Evolutionary conservation across 2,888 invertebrate genomes (phyloP), one percentile per base, ranked within the genome.

Genomic region (Nymphalis urticae): DNA sequence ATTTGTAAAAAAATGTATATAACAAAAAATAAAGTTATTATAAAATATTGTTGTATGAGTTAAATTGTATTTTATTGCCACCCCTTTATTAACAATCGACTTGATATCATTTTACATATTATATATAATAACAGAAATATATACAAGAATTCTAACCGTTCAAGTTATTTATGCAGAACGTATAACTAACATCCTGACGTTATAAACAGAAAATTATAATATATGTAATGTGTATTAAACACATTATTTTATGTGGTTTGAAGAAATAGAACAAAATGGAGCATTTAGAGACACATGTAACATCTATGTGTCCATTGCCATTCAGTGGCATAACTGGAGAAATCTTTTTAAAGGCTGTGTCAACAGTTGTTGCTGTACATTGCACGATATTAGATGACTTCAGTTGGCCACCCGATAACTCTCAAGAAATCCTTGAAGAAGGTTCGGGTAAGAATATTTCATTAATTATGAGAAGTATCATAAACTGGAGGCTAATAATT

Each of bases 321-420:
- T 85, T 85, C 71, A 66, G 75, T 51, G 85, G 85, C 6, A 75
- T 76, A 27, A 79, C 81, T 10, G 85, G 85, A 1, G 72, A 75
- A 24, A 56, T 95, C 17, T 95, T 95, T 77, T 82, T 93, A 0
- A 88, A 93, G 27, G 85, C 95, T 17, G 77, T 95, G 17, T 93
- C 94, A 68, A 87, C 94, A 0, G 77, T 95, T 42, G 81, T 95
- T 62, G 81, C 89, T 9, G 90, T 94, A 0, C 94, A 94, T 78
- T 95, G 95, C 77, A 81, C 88, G 2, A 80, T 94, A 24, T 85
- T 86, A 48, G 85, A 87, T 24, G 83, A 87, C 27, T 80, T 80
- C 8, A 79, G 82, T 21, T 95, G 95, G 89, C 95, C 95, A 0
- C 75, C 79, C 21, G 94, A 95, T 75, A 75, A 70, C 19, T 73